Percentiles rank a stretch among this genome's conserved stretches.
These are phyloP conservation scores for Protobothrops flavoviridis DNA, from an alignment of 2,113 vertebrate species.

Conservation along the genomic window DNA sequence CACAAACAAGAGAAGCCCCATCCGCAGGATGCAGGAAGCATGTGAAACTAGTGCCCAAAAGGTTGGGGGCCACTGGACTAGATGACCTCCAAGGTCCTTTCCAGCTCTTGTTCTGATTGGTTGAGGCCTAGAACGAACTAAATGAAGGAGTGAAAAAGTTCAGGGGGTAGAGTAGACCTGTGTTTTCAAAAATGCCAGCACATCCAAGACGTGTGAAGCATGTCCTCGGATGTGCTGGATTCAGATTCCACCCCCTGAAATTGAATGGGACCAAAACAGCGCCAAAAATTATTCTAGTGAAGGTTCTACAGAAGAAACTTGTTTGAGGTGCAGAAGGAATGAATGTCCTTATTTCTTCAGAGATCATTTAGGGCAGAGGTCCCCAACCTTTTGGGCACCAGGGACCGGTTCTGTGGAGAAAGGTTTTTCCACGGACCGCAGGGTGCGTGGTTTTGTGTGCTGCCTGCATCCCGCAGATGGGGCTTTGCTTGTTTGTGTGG, in stretches of 20 bases:
- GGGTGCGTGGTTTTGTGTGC: too few relatives aligned
- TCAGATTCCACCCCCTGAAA: background rate
- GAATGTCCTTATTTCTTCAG: conserved; percentile 14
- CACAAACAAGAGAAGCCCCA: too few relatives aligned
- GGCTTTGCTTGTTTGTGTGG: too few relatives aligned
- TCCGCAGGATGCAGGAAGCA: too few relatives aligned
- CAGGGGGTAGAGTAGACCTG: background rate
- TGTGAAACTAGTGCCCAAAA: too few relatives aligned
- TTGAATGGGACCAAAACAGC: background rate
- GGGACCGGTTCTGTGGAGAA: too few relatives aligned
- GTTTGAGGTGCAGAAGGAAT: background rate
- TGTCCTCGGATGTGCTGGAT: background rate
- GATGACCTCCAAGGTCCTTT: background rate
- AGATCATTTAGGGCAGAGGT: background rate
- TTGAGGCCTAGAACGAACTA: background rate
- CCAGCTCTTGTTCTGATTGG: background rate
- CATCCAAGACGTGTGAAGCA: background rate
- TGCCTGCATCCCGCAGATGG: too few relatives aligned
- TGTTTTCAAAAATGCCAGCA: background rate
- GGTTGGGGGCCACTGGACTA: background rate
- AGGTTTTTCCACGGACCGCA: background rate
- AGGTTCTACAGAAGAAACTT: background rate
- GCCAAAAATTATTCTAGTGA: background rate
- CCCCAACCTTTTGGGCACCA: background rate
- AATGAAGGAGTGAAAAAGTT: background rate